phyloP scores from a whole-genome alignment of 2,113 vertebrate genomes.

The Pseudorasbora parva region DNA sequence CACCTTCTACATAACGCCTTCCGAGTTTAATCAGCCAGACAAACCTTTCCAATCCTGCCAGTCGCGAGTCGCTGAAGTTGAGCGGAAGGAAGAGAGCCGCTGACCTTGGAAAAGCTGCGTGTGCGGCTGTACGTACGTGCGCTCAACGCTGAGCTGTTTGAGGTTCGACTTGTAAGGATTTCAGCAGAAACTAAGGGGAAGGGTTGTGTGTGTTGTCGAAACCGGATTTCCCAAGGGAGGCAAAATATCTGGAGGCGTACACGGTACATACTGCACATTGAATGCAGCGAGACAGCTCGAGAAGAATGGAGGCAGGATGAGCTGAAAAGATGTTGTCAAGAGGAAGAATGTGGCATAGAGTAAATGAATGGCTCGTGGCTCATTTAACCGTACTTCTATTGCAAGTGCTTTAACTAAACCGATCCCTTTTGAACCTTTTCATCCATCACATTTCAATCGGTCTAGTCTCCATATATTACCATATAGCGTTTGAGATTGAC shows the following conservation, averaged over 20 bases:
- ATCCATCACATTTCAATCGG: not conserved
- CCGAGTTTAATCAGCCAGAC: slow-evolving; percentile 59
- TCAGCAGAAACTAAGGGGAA: not conserved
- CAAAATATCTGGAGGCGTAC: slow-evolving; percentile 38
- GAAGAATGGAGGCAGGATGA: slow-evolving; percentile 29
- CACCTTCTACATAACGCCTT: slow-evolving; percentile 39
- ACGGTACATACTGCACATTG: slow-evolving; percentile 1
- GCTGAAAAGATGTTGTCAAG: slow-evolving; percentile 15
- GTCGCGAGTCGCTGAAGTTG: not conserved
- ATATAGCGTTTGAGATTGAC: not conserved
- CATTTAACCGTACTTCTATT: slow-evolving; percentile 3
- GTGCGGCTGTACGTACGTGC: not conserved
- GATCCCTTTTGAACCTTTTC: not conserved
- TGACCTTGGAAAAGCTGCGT: slow-evolving; percentile 16
- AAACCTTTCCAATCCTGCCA: slow-evolving; percentile 36
- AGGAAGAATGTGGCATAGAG: slow-evolving; percentile 16
- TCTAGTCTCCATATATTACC: not conserved
- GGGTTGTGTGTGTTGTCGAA: slow-evolving; percentile 15
- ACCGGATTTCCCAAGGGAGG: slow-evolving; percentile 24
- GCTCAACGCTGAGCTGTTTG: not conserved
- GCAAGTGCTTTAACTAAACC: slow-evolving; percentile 9
- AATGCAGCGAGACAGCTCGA: slow-evolving; percentile 8
- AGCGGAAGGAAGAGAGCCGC: slow-evolving; percentile 13
- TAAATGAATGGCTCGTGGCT: slow-evolving; percentile 24
- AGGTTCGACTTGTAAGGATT: slow-evolving; percentile 16